phyloP scores from a whole-genome alignment of 2,797 vertebrate genomes.

The Sibirionetta formosa region DNA sequence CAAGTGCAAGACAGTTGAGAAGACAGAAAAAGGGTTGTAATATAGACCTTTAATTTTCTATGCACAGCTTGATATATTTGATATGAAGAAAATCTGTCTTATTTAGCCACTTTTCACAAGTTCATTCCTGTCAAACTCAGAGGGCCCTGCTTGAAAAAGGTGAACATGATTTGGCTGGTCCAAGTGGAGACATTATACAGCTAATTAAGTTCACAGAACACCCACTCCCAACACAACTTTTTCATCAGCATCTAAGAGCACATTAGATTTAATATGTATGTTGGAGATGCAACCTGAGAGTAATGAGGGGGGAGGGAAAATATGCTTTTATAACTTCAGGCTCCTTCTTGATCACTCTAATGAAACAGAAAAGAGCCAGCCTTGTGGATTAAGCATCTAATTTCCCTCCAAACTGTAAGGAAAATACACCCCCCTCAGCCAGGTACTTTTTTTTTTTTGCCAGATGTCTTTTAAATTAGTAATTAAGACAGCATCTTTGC shows the following conservation, averaged over 20 bases:
- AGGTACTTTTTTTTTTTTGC: not conserved
- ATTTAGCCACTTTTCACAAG: not conserved
- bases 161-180: not conserved
- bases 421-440: not conserved
- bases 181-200: not conserved
- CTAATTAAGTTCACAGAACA: not conserved
- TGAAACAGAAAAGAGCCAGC: not conserved
- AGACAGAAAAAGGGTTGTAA: not conserved
- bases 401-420: not conserved
- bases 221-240: not conserved
- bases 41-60: constrained; percentile 20
- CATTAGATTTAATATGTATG: not conserved
- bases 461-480: not conserved
- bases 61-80: not conserved
- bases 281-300: not conserved
- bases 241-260: not conserved
- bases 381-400: not conserved
- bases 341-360: not conserved
- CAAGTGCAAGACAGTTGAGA: not conserved
- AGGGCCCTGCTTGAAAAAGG: not conserved
- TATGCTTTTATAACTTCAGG: not conserved
- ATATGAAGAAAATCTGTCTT: not conserved
- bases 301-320: not conserved
- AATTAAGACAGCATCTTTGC: not conserved
- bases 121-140: not conserved